Evolutionary conservation across 2,113 vertebrate species (phyloP), one percentile per base, ranked within the genome.

Genomic region (Pelecanoides urinatrix): DNA sequence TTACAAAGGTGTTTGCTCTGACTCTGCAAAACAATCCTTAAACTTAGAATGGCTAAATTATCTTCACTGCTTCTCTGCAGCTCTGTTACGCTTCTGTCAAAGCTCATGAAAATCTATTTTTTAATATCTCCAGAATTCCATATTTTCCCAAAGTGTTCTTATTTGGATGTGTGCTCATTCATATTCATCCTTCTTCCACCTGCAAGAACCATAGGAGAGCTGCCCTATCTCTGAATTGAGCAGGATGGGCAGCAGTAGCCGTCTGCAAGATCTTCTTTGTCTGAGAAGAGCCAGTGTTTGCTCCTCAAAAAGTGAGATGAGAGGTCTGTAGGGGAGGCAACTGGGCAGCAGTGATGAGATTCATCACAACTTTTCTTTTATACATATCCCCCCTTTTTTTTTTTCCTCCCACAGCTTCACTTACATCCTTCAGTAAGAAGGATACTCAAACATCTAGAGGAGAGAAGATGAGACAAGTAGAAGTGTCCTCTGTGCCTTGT

Each of bases 151-250:
- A 42, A 81, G 50, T 90, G 45, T 82, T 88, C 49, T 26, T 79
- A 52, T 74, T 76, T 49, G 65, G 67, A 90, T 10, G 62, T 81
- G 74, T 82, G 58, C 82, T 96, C 82, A 87, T 95, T 59, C 76
- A 90, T 95, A 97, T 94, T 96, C 62, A 93, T 94, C 65, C 50
- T 73, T 91, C 45, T 52, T 94, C 79, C 90, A 93, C 85, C 87
- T 91, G 65, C 66, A 82, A 77, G 66, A 82, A 56, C 77, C 52
- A 40, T 7, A 73, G 79, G 76, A 87, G 72, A 79, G 62, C 83
- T 95, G 62, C n/a, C 55, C 56, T 88, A 13, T 83, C 71, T 68
- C 50, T 10, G 47, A 82, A 34, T 32, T 3, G 30, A 84, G 76
- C 70, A 66, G 70, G 79, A 90, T 52, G 70, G 70, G 67, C 56